Base-by-base conservation (phyloP, 2,797 vertebrate genomes). In the Furcifer pardalis region DNA sequence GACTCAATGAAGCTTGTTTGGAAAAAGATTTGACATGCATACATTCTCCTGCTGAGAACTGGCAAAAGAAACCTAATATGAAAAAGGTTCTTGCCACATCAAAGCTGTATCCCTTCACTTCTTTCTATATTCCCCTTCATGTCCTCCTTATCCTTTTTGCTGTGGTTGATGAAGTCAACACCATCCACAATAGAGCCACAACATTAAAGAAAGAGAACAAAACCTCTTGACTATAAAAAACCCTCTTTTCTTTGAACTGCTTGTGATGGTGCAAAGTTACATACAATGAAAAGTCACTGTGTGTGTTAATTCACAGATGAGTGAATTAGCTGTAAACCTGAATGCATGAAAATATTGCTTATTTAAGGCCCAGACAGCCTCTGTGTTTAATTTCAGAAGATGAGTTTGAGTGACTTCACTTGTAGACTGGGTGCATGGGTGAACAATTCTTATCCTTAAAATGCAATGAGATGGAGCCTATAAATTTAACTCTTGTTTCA, bases 1-100 rank as follows among this genome's bases (percentile, higher is more conserved):
- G 84, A 90, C 85, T 90, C 85, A 88, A 49, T 86, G 82, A 82
- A 78, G 44, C 25, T 90, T 88, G 78, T 91, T 93, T 93, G 84
- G 89, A 90, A 90, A 93, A 86, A 46, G 83, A 90, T 92, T 93
- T 93, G 85, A 93, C 71, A 84, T 81, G 69, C 78, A 56, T 63
- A 65, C 56, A 91, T 87, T 86, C 40, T 90, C 72, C 87, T 89
- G 83, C 81, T 89, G 86, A 87, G 86, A 90, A 86, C 77, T 78
- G 79, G 82, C 81, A 92, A 89, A 89, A 87, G 74, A 93, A 93
- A 92, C 72, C 40, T 88, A 85, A 82, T 76, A 40, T 21, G 80
- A 90, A 89, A 88, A 88, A 82, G 65, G 42, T 77, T 81, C 9
- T 21, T 37, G 84, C 49, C 82, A 91, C 87, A 90, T 92, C 89